phyloP scores from a whole-genome alignment of 2,113 vertebrate genomes.

The Myotis lucifugus region DNA sequence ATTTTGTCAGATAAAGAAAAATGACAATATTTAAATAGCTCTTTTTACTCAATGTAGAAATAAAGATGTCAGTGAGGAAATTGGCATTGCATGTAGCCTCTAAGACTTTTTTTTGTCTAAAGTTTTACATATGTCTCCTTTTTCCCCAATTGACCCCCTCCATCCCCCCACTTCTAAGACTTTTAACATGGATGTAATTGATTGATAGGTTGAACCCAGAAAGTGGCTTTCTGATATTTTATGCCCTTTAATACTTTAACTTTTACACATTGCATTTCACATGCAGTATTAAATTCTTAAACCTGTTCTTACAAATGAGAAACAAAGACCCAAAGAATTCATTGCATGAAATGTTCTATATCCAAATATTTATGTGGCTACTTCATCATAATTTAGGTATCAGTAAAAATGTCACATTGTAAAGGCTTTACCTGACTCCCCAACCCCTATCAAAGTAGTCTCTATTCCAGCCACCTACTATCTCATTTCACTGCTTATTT shows the following conservation, averaged over 20 bases:
- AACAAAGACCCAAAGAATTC: neutral
- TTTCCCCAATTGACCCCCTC: too few relatives aligned
- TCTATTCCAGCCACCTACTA: neutral
- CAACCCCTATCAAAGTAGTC: neutral
- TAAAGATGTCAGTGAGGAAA: neutral
- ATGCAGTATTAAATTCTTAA: neutral
- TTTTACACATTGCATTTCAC: neutral
- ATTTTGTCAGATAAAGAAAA: neutral
- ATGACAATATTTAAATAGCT: constrained; percentile 5
- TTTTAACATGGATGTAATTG: neutral
- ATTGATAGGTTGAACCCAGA: constrained; percentile 6
- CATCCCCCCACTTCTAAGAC: neutral
- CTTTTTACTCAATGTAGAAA: neutral
- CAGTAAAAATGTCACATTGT: neutral
- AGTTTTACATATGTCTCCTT: too few relatives aligned
- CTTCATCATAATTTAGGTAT: neutral
- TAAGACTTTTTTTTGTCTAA: neutral
- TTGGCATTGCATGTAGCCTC: neutral
- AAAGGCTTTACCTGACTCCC: neutral
- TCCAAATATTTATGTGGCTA: neutral
- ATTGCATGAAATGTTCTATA: neutral
- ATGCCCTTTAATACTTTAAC: neutral
- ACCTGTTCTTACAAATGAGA: neutral
- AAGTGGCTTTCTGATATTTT: constrained; percentile 29
- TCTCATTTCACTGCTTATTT: constrained; percentile 10